Percentiles rank a stretch among this genome's conserved stretches.
phyloP scores from a whole-genome alignment of 37 sponge, comb jelly and placozoan species.

The Halichondria panicea region DNA sequence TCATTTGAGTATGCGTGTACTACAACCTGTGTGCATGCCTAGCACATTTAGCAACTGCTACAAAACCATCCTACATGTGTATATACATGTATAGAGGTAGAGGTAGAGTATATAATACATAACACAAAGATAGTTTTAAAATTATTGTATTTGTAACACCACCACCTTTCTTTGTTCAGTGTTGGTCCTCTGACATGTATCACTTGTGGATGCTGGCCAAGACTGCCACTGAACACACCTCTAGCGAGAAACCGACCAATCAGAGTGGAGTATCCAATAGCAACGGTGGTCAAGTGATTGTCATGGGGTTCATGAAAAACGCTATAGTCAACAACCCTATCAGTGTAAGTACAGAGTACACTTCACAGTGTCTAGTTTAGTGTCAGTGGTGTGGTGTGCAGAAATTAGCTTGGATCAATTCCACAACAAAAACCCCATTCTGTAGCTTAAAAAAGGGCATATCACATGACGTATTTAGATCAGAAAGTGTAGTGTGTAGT shows the following conservation, averaged over 20 bases:
- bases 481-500: no score
- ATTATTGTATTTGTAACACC: background rate
- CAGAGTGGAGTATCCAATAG: background rate
- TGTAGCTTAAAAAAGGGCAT: no score
- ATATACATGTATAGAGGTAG: background rate
- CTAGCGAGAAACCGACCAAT: background rate
- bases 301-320: slow-evolving; percentile 73
- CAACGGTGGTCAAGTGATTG: slow-evolving; percentile 23
- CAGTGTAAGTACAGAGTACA: slow-evolving; percentile 41
- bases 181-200: slow-evolving; percentile 74
- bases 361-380: background rate
- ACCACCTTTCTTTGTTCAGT: slow-evolving; percentile 25
- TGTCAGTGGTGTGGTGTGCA: background rate
- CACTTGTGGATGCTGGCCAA: slow-evolving; percentile 71
- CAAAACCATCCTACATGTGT: background rate
- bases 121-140: background rate
- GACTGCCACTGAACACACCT: background rate
- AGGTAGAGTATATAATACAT: background rate
- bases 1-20: background rate
- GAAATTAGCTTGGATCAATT: slow-evolving; percentile 1
- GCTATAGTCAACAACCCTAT: slow-evolving; percentile 75
- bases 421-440: no score
- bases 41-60: background rate
- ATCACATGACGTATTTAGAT: no score
- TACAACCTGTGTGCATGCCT: no score